These are phyloP conservation scores for Asobara japonica DNA, from an alignment of 1,140 invertebrate genomes.

Conservation along the genomic window DNA sequence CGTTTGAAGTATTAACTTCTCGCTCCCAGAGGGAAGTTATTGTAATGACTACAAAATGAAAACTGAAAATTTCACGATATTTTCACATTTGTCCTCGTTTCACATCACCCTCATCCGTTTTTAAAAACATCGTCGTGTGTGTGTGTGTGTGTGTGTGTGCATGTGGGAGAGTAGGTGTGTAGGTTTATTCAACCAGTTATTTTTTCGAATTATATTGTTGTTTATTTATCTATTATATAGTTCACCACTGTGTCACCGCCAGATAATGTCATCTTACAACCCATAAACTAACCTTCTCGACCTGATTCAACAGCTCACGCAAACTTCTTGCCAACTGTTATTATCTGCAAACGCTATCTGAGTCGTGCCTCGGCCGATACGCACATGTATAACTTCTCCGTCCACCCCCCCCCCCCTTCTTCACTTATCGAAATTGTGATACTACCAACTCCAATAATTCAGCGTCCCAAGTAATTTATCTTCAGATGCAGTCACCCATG, in stretches of 20 bases:
- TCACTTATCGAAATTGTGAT: background rate
- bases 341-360: slow-evolving; percentile 38
- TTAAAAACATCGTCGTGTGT: too few species aligned
- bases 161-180: background rate
- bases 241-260: background rate
- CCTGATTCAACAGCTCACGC: slow-evolving; percentile 39
- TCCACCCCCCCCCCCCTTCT: background rate
- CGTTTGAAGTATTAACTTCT: too few species aligned
- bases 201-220: background rate
- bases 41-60: background rate
- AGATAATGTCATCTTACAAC: slow-evolving; percentile 2
- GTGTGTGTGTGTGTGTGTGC: too few species aligned
- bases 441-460: slow-evolving; percentile 8
- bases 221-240: background rate
- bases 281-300: slow-evolving; percentile 2
- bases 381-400: slow-evolving; percentile 35
- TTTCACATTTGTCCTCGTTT: too few species aligned
- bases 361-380: slow-evolving; percentile 20
- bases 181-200: background rate
- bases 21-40: too few species aligned
- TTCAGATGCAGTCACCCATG: background rate
- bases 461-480: background rate
- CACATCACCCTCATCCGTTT: too few species aligned
- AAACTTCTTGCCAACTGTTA: slow-evolving; percentile 31
- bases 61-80: too few species aligned